phyloP scores from a whole-genome alignment of 2,888 invertebrate genomes.

The Chrysodeixis includens region DNA sequence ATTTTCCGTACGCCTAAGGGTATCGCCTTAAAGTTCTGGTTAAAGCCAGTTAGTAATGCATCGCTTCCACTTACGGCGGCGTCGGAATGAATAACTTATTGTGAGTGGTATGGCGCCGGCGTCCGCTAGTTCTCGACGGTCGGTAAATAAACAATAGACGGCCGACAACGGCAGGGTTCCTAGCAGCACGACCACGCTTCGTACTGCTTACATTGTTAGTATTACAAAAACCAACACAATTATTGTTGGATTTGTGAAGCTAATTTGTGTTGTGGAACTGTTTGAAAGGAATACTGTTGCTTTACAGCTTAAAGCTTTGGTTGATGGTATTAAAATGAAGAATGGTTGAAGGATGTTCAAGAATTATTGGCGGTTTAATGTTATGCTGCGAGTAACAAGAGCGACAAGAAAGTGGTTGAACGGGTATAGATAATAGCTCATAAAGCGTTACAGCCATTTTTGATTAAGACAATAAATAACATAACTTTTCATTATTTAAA shows the following conservation, averaged over 20 bases:
- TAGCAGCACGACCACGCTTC: constrained; percentile 19
- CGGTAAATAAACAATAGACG: constrained; percentile 39
- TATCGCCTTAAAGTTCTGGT: neutral
- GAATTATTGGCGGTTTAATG: no score
- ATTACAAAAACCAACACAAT: constrained; percentile 5
- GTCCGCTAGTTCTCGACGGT: constrained; percentile 12
- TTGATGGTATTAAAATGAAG: no score
- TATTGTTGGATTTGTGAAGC: neutral
- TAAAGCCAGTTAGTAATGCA: constrained; percentile 9
- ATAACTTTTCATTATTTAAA: no score
- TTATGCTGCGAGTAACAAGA: no score
- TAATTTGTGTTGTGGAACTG: neutral
- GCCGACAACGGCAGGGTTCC: no score
- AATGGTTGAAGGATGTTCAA: no score
- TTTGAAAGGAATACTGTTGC: neutral
- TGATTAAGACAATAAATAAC: no score
- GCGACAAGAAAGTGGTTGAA: no score
- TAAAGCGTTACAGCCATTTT: no score
- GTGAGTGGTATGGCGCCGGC: constrained; percentile 10
- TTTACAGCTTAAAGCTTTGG: no score
- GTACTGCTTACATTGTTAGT: constrained; percentile 9
- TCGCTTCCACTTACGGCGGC: constrained; percentile 14
- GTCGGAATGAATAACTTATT: constrained; percentile 32
- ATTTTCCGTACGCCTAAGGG: no score
- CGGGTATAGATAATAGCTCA: no score